phyloP scores from a whole-genome alignment of 64 coral and sea anemone species.

The Exaiptasia diaphana region DNA sequence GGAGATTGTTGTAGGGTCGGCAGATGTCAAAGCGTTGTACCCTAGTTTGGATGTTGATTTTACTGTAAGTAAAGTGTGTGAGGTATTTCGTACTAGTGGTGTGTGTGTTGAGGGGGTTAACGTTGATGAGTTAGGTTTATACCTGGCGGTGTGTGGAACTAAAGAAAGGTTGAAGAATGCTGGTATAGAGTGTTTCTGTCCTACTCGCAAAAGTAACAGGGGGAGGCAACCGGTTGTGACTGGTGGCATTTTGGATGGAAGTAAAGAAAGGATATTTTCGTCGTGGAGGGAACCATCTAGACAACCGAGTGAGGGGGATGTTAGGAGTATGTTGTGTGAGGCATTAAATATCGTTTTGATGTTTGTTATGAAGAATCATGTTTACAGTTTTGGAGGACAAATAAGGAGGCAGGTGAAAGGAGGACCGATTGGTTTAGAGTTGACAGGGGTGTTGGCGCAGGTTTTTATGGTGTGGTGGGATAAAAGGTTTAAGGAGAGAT shows the following conservation, averaged over 20 bases:
- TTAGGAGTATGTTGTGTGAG: slow-evolving; percentile 24
- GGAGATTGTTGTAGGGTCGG: background rate
- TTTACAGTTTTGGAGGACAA: background rate
- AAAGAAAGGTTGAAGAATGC: background rate
- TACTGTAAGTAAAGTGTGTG: slow-evolving; percentile 18
- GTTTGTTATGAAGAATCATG: slow-evolving; percentile 7
- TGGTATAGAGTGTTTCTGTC: background rate
- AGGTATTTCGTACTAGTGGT: background rate
- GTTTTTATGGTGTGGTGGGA: slow-evolving; percentile 39
- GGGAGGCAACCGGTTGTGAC: slow-evolving; percentile 23
- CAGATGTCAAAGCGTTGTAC: slow-evolving; percentile 44
- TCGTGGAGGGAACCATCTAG: background rate
- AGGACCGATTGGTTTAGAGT: background rate
- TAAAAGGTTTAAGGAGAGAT: background rate
- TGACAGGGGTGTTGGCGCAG: background rate
- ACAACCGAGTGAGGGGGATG: background rate
- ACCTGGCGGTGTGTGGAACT: background rate
- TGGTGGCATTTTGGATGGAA: background rate
- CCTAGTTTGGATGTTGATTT: slow-evolving; percentile 45
- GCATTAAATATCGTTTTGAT: slow-evolving; percentile 14
- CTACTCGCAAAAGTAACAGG: background rate
- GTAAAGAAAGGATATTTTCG: slow-evolving; percentile 9
- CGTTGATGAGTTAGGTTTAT: slow-evolving; percentile 20
- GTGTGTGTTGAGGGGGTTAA: background rate
- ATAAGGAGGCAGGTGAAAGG: background rate